These are phyloP conservation scores for Acropternis orthonyx DNA, from an alignment of 2,797 vertebrate genomes.

Conservation along the genomic window DNA sequence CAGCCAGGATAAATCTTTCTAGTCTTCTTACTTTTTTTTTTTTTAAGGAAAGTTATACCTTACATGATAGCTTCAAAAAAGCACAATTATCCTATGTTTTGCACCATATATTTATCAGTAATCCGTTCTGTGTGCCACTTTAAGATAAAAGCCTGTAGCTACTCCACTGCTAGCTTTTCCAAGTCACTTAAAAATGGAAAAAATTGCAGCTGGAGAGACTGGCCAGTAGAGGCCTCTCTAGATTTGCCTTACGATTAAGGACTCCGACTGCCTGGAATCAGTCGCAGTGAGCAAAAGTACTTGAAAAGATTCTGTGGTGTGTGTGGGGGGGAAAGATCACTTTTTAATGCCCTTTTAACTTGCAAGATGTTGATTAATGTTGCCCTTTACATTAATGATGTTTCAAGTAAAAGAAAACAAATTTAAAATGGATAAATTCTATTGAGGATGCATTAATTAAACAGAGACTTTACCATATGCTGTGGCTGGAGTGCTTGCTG, in stretches of 20 bases:
- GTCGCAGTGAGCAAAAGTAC: conserved; percentile 69
- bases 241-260: conserved; percentile 81
- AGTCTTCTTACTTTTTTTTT: conserved; percentile 20
- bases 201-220: conserved; percentile 61
- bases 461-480: conserved; percentile 82
- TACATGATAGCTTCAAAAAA: conserved; percentile 30
- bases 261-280: conserved; percentile 43
- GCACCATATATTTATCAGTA: neutral
- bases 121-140: conserved; percentile 54
- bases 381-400: conserved; percentile 86
- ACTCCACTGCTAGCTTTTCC: neutral
- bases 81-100: conserved; percentile 37
- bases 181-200: conserved; percentile 8
- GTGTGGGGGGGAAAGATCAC: conserved; percentile 68
- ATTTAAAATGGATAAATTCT: conserved; percentile 88
- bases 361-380: conserved; percentile 85
- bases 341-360: conserved; percentile 85
- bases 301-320: conserved; percentile 79
- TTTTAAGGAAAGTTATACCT: neutral
- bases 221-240: conserved; percentile 97
- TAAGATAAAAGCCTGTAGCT: conserved; percentile 50
- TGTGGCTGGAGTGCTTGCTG: conserved; percentile 81
- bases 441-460: conserved; percentile 85
- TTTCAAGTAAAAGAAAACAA: conserved; percentile 87
- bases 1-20: conserved; percentile 41